Evolutionary conservation across 1,140 invertebrate species (phyloP), one percentile per base, ranked within the genome.

Genomic region (Pectinophora gossypiella): DNA sequence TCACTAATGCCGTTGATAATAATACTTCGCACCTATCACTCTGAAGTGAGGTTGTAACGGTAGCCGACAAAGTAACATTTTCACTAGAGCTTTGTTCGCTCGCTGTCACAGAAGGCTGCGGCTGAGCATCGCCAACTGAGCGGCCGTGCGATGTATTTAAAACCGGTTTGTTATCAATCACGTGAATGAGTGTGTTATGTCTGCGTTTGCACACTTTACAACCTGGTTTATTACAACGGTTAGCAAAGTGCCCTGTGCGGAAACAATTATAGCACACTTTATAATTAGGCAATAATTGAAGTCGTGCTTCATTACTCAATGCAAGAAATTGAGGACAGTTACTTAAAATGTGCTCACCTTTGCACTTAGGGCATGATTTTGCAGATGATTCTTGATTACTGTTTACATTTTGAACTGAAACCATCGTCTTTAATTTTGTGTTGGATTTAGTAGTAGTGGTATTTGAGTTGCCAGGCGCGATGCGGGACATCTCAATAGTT

Each of bases 1-100:
- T 19, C 19, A 53, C 13, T 22, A 53, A 32, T 13, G 44, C 51
- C 18, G 51, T 53, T 12, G 51, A 53, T 19, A 53, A 23, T 13
- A 51, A 15, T 15, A 15, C 18, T 13, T 35, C 20, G 19, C 40
- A 2, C 3, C 5, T 21, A 38, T 15, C 35, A n/a, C n/a, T n/a
- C n/a, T 12, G 10, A 40, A 12, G 13, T 3, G 48, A 13, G 2
- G 35, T 13, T 3, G 12, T 12, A 20, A 44, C 42, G 15, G 10
- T 20, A 4, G 42, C 42, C 6, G 42, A 19, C 48, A 49, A 13
- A 10, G 35, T n/a, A 36, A 40, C 19, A 19, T 22, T 15, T 1
- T 16, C 19, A 19, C 5, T 38, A 13, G 13, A 10, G 5, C 18
- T n/a, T n/a, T n/a, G n/a, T n/a, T n/a, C 36, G 12, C 18, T 44